Evolutionary conservation across 1,140 invertebrate genomes (phyloP), one percentile per base, ranked within the genome.

Genomic region (Drosophila biarmipes): DNA sequence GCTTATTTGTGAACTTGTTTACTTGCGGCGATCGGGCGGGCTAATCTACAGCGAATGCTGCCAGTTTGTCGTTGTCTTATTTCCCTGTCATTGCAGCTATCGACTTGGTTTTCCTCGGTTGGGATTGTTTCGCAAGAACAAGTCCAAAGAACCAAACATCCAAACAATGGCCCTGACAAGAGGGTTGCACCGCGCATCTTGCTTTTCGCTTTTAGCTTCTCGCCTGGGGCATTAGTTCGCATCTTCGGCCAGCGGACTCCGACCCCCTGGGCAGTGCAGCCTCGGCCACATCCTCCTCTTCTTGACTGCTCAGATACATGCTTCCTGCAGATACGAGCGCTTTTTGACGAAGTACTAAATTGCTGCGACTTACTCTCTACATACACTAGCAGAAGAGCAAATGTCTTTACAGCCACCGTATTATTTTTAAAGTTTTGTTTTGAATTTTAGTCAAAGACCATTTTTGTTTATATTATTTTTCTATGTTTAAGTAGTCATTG

Each of bases 1-100:
- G 54, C 73, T 76, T 76, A 74, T 76, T 76, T 76, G 72, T 74
- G 72, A 76, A 76, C 61, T 76, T 76, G 73, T 76, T 76, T 76
- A 67, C 68, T 76, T 67, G 52, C 54, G 48, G 54, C 14, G 73
- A 76, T 76, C 73, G 55, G 73, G 54, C 73, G 54, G 62, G 72
- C 61, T 67, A 64, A 76, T 75, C 72, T 75, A 74, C 54, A 76
- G 62, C 54, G 73, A 67, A 75, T 76, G 53, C 72, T 75, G 73
- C 53, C 38, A 75, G 73, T 75, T 76, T 71, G 61, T 58, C 72
- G 73, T 55, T 66, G 73, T 75, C 72, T 48, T 57, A 57, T 43
- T 67, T 73, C 69, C 42, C 59, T 73, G 68, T 63, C 71, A 61
- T 61, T 63, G 71, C 35, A 59, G 68, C 31, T 37, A 69, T 51